Evolutionary conservation across 2,888 invertebrate genomes (phyloP).

Genomic region (Conomelus anceps): DNA sequence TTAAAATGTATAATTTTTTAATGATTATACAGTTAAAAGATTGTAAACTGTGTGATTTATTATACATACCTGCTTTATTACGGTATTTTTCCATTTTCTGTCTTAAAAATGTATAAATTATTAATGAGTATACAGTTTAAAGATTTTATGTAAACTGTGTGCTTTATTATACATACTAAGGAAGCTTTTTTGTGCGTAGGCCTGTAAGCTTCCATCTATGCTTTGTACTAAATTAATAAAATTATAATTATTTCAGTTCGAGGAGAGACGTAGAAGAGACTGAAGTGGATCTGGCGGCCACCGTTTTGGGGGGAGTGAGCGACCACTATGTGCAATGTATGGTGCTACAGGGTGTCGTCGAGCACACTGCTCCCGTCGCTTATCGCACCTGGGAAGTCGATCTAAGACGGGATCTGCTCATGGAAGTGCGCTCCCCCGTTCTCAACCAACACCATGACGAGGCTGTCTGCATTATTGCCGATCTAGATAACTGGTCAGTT

Average conservation of each 20-base stretch:
- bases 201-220: no score
- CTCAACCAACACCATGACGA: conserved; percentile 67
- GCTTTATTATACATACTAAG: no score
- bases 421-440: conserved; percentile 41
- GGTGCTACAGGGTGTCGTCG: conserved; percentile 56
- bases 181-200: no score
- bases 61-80: no score
- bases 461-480: conserved; percentile 75
- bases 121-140: no score
- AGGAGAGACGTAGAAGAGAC: conserved; percentile 48
- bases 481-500: conserved; percentile 69
- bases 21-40: no score
- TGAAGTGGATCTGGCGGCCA: conserved; percentile 39
- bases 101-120: no score
- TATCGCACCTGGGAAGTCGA: conserved; percentile 47
- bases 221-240: conserved; percentile 12
- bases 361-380: no score
- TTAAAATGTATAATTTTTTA: no score
- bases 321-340: conserved; percentile 67
- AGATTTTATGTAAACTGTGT: no score
- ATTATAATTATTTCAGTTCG: conserved; percentile 40
- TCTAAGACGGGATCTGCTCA: conserved; percentile 48
- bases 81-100: no score
- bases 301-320: conserved; percentile 48
- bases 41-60: no score